Evolutionary conservation across 2,797 vertebrate species (phyloP).

Genomic region (Lindbergichthys nudifrons): DNA sequence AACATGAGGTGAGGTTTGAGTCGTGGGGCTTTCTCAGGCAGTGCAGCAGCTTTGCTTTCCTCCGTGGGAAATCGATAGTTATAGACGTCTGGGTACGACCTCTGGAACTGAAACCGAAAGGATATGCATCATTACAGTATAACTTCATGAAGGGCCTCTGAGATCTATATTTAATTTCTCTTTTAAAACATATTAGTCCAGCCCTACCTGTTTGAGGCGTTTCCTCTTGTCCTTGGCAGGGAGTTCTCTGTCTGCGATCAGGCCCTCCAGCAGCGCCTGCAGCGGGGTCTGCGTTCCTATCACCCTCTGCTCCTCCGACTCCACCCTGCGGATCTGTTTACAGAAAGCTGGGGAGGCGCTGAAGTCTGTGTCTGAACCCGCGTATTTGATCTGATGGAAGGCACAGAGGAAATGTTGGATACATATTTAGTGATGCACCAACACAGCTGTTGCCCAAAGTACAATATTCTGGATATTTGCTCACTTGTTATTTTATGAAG

Average conservation of each 20-base stretch:
- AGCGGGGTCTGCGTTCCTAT: constrained; percentile 88
- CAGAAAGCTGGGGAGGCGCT: constrained; percentile 86
- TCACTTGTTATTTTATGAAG: too few relatives aligned
- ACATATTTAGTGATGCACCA: background rate
- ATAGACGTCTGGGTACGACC: constrained; percentile 93
- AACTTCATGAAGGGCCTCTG: too few relatives aligned
- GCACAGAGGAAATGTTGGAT: constrained; percentile 8
- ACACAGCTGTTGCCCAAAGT: background rate
- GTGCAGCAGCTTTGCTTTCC: constrained; percentile 89
- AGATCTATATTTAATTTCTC: background rate
- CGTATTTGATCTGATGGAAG: constrained; percentile 90
- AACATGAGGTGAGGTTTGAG: constrained; percentile 87
- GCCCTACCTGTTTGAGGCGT: constrained; percentile 91
- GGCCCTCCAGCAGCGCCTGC: constrained; percentile 89
- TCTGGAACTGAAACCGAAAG: constrained; percentile 90
- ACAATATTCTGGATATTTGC: background rate
- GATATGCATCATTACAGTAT: background rate
- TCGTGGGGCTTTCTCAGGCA: constrained; percentile 87
- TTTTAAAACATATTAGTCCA: background rate
- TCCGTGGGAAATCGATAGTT: constrained; percentile 91
- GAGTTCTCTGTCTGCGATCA: constrained; percentile 89
- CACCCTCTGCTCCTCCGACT: constrained; percentile 88
- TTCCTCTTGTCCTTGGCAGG: constrained; percentile 94
- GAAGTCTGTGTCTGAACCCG: constrained; percentile 89
- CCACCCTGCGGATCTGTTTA: constrained; percentile 87